Percentiles rank a stretch among this genome's conserved stretches.
phyloP scores from a whole-genome alignment of 2,113 vertebrate genomes.

The Charina bottae region DNA sequence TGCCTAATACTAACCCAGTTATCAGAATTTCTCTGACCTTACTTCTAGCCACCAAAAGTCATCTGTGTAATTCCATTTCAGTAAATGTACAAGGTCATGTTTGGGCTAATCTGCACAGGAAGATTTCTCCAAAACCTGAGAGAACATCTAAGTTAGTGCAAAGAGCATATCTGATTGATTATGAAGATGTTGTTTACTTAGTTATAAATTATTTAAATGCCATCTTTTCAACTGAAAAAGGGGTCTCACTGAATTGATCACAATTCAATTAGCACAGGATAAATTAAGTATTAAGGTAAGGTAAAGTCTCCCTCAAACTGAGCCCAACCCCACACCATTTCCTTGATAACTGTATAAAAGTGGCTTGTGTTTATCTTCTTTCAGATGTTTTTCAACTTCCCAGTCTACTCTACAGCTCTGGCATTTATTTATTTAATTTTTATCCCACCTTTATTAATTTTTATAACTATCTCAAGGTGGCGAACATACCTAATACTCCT shows the following conservation, averaged over 20 bases:
- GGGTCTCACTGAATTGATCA: not conserved
- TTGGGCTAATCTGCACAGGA: not conserved
- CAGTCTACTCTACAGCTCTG: not conserved
- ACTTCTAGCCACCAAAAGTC: not conserved
- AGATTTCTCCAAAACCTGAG: not conserved
- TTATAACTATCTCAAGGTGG: too few species aligned
- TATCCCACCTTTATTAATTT: too few species aligned
- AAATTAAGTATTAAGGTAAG: not conserved
- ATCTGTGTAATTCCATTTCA: not conserved
- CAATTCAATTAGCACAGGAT: not conserved
- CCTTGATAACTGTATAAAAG: not conserved
- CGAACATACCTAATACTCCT: too few species aligned
- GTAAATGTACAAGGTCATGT: not conserved
- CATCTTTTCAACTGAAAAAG: not conserved
- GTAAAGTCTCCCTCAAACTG: not conserved
- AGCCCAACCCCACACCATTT: not conserved
- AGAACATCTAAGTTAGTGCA: not conserved
- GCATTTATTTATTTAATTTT: too few species aligned
- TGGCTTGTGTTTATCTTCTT: not conserved
- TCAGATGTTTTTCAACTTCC: not conserved
- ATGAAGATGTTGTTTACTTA: not conserved
- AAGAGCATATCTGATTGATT: not conserved
- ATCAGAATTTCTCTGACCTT: not conserved
- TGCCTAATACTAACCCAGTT: not conserved
- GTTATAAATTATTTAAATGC: not conserved